These are phyloP conservation scores for Xenopus tropicalis DNA, from an alignment of 2,113 vertebrate genomes.

Conservation along the genomic window DNA sequence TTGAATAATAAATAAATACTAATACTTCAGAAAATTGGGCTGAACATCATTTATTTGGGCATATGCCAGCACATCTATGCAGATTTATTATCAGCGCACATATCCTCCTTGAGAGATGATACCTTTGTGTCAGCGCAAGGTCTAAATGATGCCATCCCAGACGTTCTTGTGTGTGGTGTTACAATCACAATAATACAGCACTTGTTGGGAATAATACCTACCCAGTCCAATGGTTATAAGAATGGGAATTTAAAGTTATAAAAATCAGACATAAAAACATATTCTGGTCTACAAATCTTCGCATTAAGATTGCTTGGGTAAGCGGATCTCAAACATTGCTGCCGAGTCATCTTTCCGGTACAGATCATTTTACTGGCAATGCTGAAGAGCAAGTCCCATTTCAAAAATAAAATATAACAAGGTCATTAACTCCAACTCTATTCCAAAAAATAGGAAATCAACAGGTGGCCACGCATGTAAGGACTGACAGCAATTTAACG, in stretches of 20 bases:
- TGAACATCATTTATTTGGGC: no score
- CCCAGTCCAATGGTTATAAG: background rate
- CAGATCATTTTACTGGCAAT: background rate
- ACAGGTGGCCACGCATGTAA: background rate
- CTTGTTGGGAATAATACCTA: no score
- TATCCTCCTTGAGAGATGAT: no score
- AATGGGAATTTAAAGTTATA: background rate
- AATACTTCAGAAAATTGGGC: background rate
- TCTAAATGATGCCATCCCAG: no score
- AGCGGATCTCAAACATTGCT: background rate
- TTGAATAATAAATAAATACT: background rate
- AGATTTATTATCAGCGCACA: no score
- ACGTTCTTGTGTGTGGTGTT: no score
- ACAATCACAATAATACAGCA: no score
- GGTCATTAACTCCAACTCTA: no score
- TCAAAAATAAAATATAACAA: conserved; percentile 1
- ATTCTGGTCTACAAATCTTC: background rate
- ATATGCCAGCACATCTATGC: no score
- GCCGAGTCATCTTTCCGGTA: background rate
- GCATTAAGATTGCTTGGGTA: no score
- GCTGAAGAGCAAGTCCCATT: background rate
- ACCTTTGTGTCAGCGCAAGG: no score
- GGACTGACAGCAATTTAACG: no score
- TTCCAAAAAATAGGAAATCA: background rate
- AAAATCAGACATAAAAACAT: background rate